Percentiles rank a stretch among this genome's conserved stretches.
These are phyloP conservation scores for Trilocha varians DNA, from an alignment of 2,888 invertebrate genomes.

Conservation along the genomic window DNA sequence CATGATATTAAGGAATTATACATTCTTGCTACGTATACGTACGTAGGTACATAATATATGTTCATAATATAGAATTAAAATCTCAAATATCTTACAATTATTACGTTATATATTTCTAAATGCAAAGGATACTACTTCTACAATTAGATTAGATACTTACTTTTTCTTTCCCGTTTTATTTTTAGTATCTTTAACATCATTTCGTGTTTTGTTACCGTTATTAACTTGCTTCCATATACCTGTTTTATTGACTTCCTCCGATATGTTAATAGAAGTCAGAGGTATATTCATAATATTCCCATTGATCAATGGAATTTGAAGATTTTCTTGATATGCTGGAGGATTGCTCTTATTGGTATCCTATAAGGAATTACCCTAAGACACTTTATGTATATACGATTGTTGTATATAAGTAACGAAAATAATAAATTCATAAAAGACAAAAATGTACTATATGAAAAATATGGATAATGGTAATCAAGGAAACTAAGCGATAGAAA, in stretches of 20 bases:
- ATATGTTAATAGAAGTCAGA: conserved; percentile 87
- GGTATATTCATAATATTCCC: conserved; percentile 94
- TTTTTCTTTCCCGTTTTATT: conserved; percentile 56
- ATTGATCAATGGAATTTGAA: conserved; percentile 90
- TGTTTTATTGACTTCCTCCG: conserved; percentile 94
- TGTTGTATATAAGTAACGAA: too few relatives aligned
- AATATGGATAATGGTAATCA: conserved; percentile 8
- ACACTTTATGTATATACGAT: conserved; percentile 14
- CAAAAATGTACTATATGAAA: neutral
- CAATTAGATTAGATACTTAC: conserved; percentile 33
- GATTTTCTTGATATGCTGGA: conserved; percentile 74
- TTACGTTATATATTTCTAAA: too few relatives aligned
- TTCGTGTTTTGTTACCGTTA: conserved; percentile 69
- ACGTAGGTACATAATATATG: too few relatives aligned
- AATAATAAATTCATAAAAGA: conserved; percentile 14
- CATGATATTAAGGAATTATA: too few relatives aligned
- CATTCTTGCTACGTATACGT: too few relatives aligned
- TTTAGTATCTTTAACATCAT: conserved; percentile 49
- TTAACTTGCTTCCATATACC: conserved; percentile 96
- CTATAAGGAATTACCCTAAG: conserved; percentile 48
- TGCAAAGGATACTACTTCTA: too few relatives aligned
- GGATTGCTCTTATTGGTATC: conserved; percentile 63
- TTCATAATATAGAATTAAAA: too few relatives aligned
- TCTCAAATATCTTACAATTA: too few relatives aligned
- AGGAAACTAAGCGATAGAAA: conserved; percentile 36